Evolutionary conservation across 2,113 vertebrate genomes (phyloP).

Genomic region (Paratilapia polleni): DNA sequence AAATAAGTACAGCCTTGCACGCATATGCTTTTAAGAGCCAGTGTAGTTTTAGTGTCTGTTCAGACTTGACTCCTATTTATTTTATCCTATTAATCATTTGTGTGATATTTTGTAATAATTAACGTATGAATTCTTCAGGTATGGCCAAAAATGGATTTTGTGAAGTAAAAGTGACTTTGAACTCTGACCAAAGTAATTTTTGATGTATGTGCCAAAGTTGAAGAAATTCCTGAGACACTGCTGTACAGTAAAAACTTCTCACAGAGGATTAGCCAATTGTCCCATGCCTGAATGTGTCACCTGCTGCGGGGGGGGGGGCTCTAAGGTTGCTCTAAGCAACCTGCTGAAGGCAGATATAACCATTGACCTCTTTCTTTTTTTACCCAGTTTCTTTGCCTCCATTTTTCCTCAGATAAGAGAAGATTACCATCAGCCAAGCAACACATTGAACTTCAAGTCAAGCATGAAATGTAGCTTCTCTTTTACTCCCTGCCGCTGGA

Average conservation of each 20-base stretch:
- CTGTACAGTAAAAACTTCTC: neutral
- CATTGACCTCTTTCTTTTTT: neutral
- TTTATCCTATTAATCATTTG: no score
- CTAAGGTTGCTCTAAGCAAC: neutral
- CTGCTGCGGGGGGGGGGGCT: no score
- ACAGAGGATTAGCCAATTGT: neutral
- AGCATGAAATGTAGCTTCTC: neutral
- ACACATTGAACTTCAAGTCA: neutral
- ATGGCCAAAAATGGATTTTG: neutral
- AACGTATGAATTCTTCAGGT: neutral
- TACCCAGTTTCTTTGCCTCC: neutral
- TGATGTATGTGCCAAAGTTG: neutral
- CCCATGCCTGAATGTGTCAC: neutral
- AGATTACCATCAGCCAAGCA: slow-evolving; percentile 8
- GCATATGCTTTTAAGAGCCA: neutral
- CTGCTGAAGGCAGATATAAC: neutral
- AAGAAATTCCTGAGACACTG: neutral
- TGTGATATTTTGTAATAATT: neutral
- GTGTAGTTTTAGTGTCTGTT: neutral
- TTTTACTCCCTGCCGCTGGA: neutral
- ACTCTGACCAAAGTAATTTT: neutral
- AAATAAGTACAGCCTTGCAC: neutral
- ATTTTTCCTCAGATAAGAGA: neutral
- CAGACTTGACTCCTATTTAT: no score
- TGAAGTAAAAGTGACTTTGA: neutral